A percentile compares a stretch with the other conserved stretches of the same genome.
Evolutionary conservation across 2,113 vertebrate species (phyloP).

Genomic region (Sander vitreus): DNA sequence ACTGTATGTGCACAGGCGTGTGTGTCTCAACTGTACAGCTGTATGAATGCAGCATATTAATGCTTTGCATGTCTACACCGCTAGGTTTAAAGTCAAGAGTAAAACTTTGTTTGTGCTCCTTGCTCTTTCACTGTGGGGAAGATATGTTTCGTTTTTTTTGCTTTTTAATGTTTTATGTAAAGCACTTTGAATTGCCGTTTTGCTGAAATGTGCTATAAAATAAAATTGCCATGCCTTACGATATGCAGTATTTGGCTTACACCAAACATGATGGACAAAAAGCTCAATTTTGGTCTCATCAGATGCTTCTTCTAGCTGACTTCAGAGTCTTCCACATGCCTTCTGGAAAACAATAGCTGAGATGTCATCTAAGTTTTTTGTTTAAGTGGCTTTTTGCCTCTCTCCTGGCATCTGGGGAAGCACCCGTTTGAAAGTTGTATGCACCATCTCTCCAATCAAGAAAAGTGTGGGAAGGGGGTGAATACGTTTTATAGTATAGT

Average conservation of each 20-base stretch:
- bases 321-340: too few relatives aligned
- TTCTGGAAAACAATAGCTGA: too few relatives aligned
- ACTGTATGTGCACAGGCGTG: slow-evolving; percentile 1
- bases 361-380: too few relatives aligned
- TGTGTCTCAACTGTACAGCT: slow-evolving; percentile 11
- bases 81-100: not conserved
- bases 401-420: too few relatives aligned
- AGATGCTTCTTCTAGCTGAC: not conserved
- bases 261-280: not conserved
- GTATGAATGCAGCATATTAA: slow-evolving; percentile 1
- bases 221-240: too few relatives aligned
- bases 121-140: not conserved
- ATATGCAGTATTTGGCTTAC: not conserved
- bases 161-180: too few relatives aligned
- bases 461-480: too few relatives aligned
- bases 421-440: not conserved
- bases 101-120: not conserved
- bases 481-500: not conserved
- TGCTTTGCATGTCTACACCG: not conserved
- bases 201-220: too few relatives aligned
- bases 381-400: too few relatives aligned
- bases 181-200: too few relatives aligned
- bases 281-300: not conserved
- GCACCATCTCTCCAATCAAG: not conserved
- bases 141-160: not conserved